These are phyloP conservation scores for Troides aeacus DNA, from an alignment of 2,888 invertebrate genomes.

Conservation along the genomic window DNA sequence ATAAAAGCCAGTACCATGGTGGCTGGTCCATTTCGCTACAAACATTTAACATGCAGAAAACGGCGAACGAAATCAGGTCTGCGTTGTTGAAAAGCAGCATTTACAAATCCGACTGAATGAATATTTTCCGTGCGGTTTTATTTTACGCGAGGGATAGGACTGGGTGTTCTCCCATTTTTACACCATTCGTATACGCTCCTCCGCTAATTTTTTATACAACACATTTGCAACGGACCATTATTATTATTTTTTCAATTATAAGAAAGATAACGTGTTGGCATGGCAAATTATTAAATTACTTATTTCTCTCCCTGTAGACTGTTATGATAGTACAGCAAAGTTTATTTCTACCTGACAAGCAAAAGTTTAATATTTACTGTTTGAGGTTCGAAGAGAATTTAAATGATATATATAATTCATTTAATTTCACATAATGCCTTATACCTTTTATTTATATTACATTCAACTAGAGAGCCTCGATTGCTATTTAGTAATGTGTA, in stretches of 20 bases:
- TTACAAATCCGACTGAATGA: constrained; percentile 18
- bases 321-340: too few relatives aligned
- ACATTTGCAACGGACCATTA: neutral
- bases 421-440: too few relatives aligned
- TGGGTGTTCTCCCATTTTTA: constrained; percentile 2
- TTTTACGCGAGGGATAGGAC: constrained; percentile 12
- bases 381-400: too few relatives aligned
- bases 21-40: constrained; percentile 4
- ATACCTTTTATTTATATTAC: too few relatives aligned
- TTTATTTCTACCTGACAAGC: too few relatives aligned
- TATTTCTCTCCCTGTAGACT: too few relatives aligned
- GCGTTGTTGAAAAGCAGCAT: constrained; percentile 13
- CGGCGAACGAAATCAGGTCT: constrained; percentile 10
- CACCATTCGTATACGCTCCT: neutral
- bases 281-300: too few relatives aligned
- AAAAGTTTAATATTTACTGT: too few relatives aligned
- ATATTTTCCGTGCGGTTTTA: constrained; percentile 25
- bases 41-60: constrained; percentile 8
- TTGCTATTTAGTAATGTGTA: too few relatives aligned
- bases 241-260: neutral
- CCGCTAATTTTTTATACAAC: neutral
- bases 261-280: too few relatives aligned
- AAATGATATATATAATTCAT: too few relatives aligned
- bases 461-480: too few relatives aligned
- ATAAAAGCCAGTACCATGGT: constrained; percentile 3